phyloP scores from a whole-genome alignment of 2,888 invertebrate species.

The Pilophorus perplexus region DNA sequence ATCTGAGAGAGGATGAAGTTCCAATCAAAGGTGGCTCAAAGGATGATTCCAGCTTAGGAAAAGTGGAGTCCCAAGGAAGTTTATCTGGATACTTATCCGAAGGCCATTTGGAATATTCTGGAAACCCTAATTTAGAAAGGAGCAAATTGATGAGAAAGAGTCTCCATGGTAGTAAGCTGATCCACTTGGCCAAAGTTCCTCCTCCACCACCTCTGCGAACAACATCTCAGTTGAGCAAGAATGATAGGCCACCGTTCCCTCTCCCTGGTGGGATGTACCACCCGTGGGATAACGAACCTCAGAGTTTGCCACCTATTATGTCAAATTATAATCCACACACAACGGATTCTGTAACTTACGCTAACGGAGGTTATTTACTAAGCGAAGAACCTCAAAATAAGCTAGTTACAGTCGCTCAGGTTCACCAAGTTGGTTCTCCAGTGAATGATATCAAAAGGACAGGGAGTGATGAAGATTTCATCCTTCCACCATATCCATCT shows the following conservation, averaged over 20 bases:
- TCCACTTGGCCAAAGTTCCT: slow-evolving; percentile 79
- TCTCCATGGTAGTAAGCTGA: slow-evolving; percentile 79
- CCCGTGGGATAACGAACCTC: slow-evolving; percentile 56
- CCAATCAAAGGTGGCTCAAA: slow-evolving; percentile 49
- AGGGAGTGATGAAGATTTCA: slow-evolving; percentile 49
- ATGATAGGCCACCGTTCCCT: slow-evolving; percentile 53
- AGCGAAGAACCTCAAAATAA: slow-evolving; percentile 54
- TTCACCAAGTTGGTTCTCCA: slow-evolving; percentile 63
- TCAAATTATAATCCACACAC: slow-evolving; percentile 54
- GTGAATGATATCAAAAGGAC: slow-evolving; percentile 44
- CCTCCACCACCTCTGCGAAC: slow-evolving; percentile 82
- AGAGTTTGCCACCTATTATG: slow-evolving; percentile 61
- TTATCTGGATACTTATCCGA: slow-evolving; percentile 82
- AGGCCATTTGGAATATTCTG: slow-evolving; percentile 77
- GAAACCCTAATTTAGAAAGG: slow-evolving; percentile 78
- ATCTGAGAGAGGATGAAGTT: slow-evolving; percentile 73
- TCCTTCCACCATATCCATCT: slow-evolving; percentile 66
- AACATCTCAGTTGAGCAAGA: slow-evolving; percentile 76
- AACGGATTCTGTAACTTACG: slow-evolving; percentile 55
- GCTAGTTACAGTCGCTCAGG: slow-evolving; percentile 80
- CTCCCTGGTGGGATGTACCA: slow-evolving; percentile 47
- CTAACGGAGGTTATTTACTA: slow-evolving; percentile 55
- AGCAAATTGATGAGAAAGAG: slow-evolving; percentile 86
- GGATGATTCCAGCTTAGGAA: slow-evolving; percentile 54
- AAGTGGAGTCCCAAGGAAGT: slow-evolving; percentile 59